Conservation (phyloP, 1,140 invertebrate species). For the Homalodisca vitripennis region DNA sequence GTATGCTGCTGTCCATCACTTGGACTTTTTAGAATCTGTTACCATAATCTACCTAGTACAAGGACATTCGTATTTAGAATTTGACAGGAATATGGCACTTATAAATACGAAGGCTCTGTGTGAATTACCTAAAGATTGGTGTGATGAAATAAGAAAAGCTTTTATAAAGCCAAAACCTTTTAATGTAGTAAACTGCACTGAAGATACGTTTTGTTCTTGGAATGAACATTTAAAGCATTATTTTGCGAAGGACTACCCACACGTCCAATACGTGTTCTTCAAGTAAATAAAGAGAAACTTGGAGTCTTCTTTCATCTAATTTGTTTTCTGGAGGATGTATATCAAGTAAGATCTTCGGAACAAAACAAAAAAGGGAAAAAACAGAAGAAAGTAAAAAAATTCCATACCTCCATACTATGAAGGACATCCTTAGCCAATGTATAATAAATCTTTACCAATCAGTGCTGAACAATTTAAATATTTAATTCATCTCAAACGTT, state of each 20-base stretch:
- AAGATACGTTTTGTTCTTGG: slow-evolving; percentile 32
- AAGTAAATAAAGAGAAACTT: slow-evolving; percentile 20
- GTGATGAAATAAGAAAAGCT: slow-evolving; percentile 32
- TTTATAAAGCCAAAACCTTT: slow-evolving; percentile 37
- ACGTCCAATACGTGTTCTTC: not conserved
- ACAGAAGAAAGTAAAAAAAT: not conserved
- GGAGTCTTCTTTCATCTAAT: slow-evolving; percentile 18
- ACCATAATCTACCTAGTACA: slow-evolving; percentile 29
- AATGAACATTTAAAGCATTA: slow-evolving; percentile 6
- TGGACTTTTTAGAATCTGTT: slow-evolving; percentile 27
- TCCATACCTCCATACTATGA: not conserved
- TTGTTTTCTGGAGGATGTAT: slow-evolving; percentile 3
- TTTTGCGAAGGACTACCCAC: not conserved
- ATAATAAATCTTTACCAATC: not conserved
- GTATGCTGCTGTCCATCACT: slow-evolving; percentile 34
- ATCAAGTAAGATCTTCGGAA: slow-evolving; percentile 4
- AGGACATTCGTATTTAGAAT: slow-evolving; percentile 35
- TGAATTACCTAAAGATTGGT: slow-evolving; percentile 33
- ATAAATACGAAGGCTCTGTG: slow-evolving; percentile 30
- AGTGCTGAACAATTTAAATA: not conserved
- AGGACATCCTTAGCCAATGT: slow-evolving; percentile 2
- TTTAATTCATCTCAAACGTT: too few relatives aligned
- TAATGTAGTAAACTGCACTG: slow-evolving; percentile 27
- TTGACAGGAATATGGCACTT: slow-evolving; percentile 33
- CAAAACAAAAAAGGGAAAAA: slow-evolving; percentile 4